Evolutionary conservation across 2,888 invertebrate genomes (phyloP).

Genomic region (Lasioglossum vierecki): DNA sequence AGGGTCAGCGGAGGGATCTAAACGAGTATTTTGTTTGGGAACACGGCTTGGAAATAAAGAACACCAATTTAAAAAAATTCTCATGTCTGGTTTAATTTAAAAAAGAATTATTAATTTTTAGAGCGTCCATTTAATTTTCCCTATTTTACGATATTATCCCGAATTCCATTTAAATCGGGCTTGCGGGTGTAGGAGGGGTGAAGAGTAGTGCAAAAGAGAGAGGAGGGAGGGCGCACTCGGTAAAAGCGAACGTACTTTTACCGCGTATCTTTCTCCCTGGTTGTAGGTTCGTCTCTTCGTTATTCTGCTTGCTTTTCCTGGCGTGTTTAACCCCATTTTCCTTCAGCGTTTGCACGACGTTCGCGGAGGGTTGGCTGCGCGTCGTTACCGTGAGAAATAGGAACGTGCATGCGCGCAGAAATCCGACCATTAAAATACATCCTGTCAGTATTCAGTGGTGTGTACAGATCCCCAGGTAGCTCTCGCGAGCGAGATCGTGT

Average conservation of each 20-base stretch:
- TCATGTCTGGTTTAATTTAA: no score
- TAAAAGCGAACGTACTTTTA: slow-evolving; percentile 50
- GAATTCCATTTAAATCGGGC: background rate
- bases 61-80: no score
- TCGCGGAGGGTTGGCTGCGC: slow-evolving; percentile 50
- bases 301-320: slow-evolving; percentile 29
- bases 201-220: background rate
- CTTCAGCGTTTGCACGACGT: slow-evolving; percentile 47
- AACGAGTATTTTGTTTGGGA: no score
- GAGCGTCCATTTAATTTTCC: background rate
- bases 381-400: slow-evolving; percentile 74
- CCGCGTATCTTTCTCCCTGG: slow-evolving; percentile 26
- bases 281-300: slow-evolving; percentile 24
- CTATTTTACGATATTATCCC: background rate
- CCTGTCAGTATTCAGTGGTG: slow-evolving; percentile 59
- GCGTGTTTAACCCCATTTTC: slow-evolving; percentile 55
- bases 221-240: background rate
- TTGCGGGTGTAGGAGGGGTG: background rate
- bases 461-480: slow-evolving; percentile 31
- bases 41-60: no score
- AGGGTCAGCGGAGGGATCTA: no score
- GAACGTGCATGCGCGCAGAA: slow-evolving; percentile 74
- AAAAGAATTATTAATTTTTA: background rate
- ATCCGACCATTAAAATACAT: slow-evolving; percentile 80
- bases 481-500: slow-evolving; percentile 26